Base-by-base conservation (phyloP, 2,888 invertebrate species). In the Agrilus cyanescens region DNA sequence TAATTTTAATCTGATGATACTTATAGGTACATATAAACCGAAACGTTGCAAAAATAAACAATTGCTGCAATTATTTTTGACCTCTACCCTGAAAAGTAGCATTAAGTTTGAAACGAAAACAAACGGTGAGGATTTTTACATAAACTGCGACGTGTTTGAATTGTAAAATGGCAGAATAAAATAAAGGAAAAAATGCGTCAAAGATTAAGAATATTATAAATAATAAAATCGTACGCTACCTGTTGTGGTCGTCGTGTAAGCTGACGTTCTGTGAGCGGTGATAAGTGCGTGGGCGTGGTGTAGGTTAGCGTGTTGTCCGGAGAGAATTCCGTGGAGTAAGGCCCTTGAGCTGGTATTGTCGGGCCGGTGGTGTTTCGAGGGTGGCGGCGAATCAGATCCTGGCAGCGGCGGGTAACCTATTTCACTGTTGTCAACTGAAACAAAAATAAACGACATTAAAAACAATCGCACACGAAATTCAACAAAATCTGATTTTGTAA, bases 401-500 rank as follows among this genome's bases (percentile, higher is more conserved):
- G 46, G 49, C 48, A 53, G 46, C 31, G 50, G 55, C 41, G 50
- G 53, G 43, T 56, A 57, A 25, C 52, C 69, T 32, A 76, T 70
- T 56, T 78, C 71, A 51, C 77, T 73, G 34, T 81, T 80, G 53
- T 81, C 82, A 66, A 76, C 76, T 76, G 70, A 8, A 72, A 72
- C 51, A 55, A 54, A 53, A 56, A 52, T 43, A 46, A 48, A 12
- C 25, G 8, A 18, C 30, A 16, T 30, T 34, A 34, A 25, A 40
- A 40, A 47, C n/a, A n/a, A 5, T 20, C 7, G 5, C 20, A 20
- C 6, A 25, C 3, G 25, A 25, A 10, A 25, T 25, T 25, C 6
- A 20, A 25, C 25, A 4, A 10, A 7, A 20, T 5, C 4, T 10
- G 8, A 25, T 25, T 10, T 25, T 25, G 10, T 4, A 10, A 2